These are phyloP conservation scores for Empidonax traillii DNA, from an alignment of 2,113 vertebrate species.

Conservation along the genomic window DNA sequence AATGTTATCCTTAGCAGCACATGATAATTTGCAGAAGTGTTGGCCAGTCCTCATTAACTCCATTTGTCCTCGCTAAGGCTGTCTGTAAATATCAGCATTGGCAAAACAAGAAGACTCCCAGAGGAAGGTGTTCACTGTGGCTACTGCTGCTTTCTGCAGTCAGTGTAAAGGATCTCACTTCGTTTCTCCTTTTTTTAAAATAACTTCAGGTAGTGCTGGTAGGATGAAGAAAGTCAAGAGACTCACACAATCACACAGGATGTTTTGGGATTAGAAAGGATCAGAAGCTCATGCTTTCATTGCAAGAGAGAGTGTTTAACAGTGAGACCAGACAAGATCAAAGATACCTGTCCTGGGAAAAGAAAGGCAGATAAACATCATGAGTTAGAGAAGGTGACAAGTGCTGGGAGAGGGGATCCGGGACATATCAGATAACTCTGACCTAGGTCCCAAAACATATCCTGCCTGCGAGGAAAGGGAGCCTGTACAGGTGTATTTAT, in stretches of 20 bases:
- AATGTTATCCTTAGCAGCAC: not conserved
- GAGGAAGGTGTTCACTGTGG: not conserved
- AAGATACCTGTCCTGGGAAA: constrained; percentile 53
- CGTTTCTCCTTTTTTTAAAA: not conserved
- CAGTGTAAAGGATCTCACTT: not conserved
- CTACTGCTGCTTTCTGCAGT: not conserved
- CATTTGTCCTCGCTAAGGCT: not conserved
- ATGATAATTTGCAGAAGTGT: not conserved
- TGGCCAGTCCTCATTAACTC: not conserved
- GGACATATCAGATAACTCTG: constrained; percentile 32
- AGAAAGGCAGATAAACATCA: constrained; percentile 31
- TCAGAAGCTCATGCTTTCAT: constrained; percentile 2
- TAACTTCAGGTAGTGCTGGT: not conserved
- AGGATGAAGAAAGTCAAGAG: not conserved
- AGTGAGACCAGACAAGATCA: constrained; percentile 1
- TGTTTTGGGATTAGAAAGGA: constrained; percentile 48
- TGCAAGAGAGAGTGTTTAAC: not conserved
- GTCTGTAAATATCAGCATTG: not conserved
- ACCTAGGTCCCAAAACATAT: constrained; percentile 12
- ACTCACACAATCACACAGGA: not conserved
- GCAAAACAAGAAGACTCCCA: not conserved
- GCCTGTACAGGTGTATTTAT: constrained; percentile 45
- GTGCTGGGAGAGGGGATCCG: not conserved
- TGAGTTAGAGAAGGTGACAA: not conserved
- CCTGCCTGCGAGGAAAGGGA: not conserved